Base-by-base conservation (phyloP, 2,797 vertebrate species). In the Echeneis naucrates region DNA sequence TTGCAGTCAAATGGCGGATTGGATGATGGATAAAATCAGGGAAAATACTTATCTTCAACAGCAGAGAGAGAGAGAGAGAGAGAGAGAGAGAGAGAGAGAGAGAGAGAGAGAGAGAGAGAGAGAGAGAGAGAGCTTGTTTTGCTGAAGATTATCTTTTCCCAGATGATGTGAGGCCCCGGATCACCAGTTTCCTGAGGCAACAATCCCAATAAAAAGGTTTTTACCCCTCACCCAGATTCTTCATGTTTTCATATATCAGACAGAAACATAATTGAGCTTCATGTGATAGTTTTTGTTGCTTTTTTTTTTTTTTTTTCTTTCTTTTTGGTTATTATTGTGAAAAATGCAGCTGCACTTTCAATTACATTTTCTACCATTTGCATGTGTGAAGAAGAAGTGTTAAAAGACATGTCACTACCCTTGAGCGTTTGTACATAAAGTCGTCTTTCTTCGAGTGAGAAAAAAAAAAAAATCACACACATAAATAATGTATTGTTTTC, bases 401-500 rank as follows among this genome's bases (percentile, higher is more conserved):
- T 74, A 35, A 10, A 81, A 83, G 65, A 80, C 68, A 52, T 48
- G 53, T 32, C 61, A 55, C 51, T 47, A 32, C 32, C 77, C 68
- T 76, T 38, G 16, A 75, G 77, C 38, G 2, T 77, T 82, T 78
- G 59, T 40, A 71, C 75, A 83, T 67, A 44, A 80, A 88, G 63
- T 59, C 54, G 57, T 86, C 75, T 59, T 83, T 81, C 80, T 83
- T 83, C 67, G 26, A 32, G 38, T 19, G 2, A n/a, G 1, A 16
- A 33, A 53, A 17, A 64, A 83, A 8, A 54, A 51, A 58, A 77
- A 70, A 82, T 77, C 68, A 81, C 70, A 81, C 61, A 77, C 63
- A 90, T 93, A 82, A 86, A 91, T 90, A 85, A 88, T 86, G 80
- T 79, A 91, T 84, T 71, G 72, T 85, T 88, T 72, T 53, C 70